Base-by-base conservation (phyloP, 2,888 invertebrate genomes). In the Drosophila sordidula region DNA sequence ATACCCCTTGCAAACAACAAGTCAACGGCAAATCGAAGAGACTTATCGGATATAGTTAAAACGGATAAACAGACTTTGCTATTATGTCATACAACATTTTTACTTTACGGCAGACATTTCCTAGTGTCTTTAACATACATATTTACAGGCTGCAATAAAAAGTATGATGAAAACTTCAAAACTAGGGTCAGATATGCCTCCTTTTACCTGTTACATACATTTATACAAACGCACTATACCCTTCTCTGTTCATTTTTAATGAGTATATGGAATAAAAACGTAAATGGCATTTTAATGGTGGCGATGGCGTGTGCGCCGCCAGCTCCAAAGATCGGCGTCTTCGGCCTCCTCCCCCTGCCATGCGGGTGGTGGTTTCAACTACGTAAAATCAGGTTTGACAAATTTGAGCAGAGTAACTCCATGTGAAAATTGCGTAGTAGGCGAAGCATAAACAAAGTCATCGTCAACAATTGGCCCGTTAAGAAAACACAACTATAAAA, bases 241-340 rank as follows among this genome's bases (percentile, higher is more conserved):
- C 32, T 11, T 12, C 12, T 34, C 12, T 34, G 4, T 0, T 34
- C 12, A 3, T 1, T 34, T 34, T 34, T 12, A 34, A 34, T 34
- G 4, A 12, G 34, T 12, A 34, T 12, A 34, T 11, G 12, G 12
- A 12, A 34, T 12, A 42, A 55, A 75, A 69, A 71, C 74, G 51
- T 80, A 84, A 84, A 86, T 84, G 84, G 81, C 86, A 85, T 85
- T 85, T 82, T 83, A 83, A 83, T 83, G 62, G 83, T 62, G 69
- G 68, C 64, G 42, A 70, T 70, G 72, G 73, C 78, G 82, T 80
- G 70, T 80, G 69, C 76, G 68, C 70, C 69, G 75, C 69, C 56
- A 70, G 64, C 50, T 59, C 26, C 64, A 65, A 52, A 56, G 59
- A 61, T 64, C 57, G 3, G 6, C 18, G n/a, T 18, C 29, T 5